Percentiles rank a stretch among this genome's conserved stretches.
Evolutionary conservation across 2,888 invertebrate species (phyloP).

Genomic region (Harmothoe impar): DNA sequence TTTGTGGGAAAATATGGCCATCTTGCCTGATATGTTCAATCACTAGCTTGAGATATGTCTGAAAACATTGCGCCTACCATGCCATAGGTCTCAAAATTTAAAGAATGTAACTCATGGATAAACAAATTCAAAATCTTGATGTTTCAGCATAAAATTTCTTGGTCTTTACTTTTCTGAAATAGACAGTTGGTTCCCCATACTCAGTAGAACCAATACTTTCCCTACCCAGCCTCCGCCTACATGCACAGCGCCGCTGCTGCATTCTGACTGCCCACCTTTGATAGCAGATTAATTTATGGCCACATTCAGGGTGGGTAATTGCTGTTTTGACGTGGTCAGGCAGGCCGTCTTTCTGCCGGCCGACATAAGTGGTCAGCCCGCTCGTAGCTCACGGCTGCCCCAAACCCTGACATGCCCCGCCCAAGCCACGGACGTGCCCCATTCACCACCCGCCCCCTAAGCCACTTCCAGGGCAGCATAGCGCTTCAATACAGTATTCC

Average conservation of each 20-base stretch:
- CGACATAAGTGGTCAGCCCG: not conserved
- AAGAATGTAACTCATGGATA: no score
- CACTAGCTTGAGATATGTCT: no score
- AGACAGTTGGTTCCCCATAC: no score
- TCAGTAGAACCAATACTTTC: no score
- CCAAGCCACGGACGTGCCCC: not conserved
- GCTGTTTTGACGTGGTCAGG: not conserved
- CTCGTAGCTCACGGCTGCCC: not conserved
- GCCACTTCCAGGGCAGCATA: not conserved
- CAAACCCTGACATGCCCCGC: not conserved
- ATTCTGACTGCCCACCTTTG: not conserved
- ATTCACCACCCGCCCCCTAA: not conserved
- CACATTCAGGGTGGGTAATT: not conserved
- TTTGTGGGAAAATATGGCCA: no score
- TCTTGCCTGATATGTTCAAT: no score
- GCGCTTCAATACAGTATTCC: no score
- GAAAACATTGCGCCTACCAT: no score
- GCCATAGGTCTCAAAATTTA: no score
- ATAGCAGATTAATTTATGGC: slow-evolving; percentile 38
- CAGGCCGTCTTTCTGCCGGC: slow-evolving; percentile 1
- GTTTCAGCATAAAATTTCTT: no score
- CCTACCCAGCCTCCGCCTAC: not conserved
- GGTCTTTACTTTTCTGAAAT: no score
- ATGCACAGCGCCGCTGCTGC: not conserved
- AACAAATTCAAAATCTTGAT: no score